Percentiles rank a stretch among this genome's conserved stretches.
Conservation (phyloP, 2,797 vertebrate species). For the Melanotaenia boesemani region DNA sequence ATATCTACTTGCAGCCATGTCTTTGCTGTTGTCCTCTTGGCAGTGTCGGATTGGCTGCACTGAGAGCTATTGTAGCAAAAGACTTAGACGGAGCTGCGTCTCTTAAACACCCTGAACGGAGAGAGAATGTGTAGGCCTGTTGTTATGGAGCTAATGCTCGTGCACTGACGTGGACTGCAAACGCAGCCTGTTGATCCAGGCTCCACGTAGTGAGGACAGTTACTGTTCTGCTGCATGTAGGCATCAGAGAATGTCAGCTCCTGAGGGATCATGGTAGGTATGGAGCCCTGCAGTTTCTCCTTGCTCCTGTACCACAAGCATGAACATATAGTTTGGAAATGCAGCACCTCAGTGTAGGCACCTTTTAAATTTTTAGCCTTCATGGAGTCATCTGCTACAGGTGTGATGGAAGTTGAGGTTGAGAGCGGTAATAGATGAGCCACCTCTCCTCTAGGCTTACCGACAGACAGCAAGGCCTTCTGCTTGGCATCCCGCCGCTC, state of each 20-base stretch:
- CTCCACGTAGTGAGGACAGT: conserved; percentile 82
- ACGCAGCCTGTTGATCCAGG: conserved; percentile 88
- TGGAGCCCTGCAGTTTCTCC: conserved; percentile 91
- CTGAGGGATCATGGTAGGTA: conserved; percentile 88
- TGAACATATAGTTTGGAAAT: conserved; percentile 98
- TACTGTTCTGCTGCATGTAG: conserved; percentile 87
- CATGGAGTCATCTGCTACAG: conserved; percentile 29
- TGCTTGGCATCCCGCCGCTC: conserved; percentile 93
- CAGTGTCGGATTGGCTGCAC: conserved; percentile 25
- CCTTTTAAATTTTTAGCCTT: conserved; percentile 83
- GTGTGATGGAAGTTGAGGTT: conserved; percentile 64
- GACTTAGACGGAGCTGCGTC: conserved; percentile 90
- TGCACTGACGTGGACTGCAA: conserved; percentile 89
- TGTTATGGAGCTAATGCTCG: conserved; percentile 91
- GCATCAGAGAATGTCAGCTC: conserved; percentile 90
- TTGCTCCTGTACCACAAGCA: conserved; percentile 96
- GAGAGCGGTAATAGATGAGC: conserved; percentile 62
- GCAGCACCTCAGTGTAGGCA: conserved; percentile 93
- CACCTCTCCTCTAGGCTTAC: conserved; percentile 70
- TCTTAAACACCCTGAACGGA: conserved; percentile 89
- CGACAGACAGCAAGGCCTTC: conserved; percentile 84
- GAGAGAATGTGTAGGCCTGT: conserved; percentile 89
- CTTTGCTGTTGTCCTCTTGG: conserved; percentile 48
- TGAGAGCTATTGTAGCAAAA: conserved; percentile 37
- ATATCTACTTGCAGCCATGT: conserved; percentile 51